Evolutionary conservation across 1,140 invertebrate genomes (phyloP).

Genomic region (Pinna nobilis): DNA sequence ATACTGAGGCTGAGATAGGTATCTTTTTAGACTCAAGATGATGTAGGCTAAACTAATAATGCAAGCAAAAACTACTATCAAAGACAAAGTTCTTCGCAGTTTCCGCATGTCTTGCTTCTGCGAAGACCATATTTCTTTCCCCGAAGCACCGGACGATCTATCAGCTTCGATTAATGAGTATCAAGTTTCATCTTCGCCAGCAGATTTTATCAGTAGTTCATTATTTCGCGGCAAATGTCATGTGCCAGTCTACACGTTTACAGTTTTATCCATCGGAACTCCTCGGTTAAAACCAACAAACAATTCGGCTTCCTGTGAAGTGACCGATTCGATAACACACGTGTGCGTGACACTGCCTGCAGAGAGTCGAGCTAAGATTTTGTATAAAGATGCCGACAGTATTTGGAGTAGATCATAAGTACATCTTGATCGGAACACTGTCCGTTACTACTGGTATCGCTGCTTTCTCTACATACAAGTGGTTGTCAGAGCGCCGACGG

Average conservation of each 20-base stretch:
- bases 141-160: not conserved
- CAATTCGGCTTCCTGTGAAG: not conserved
- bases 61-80: not conserved
- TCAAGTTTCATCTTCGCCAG: not conserved
- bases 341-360: too few species aligned
- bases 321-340: not conserved
- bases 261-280: conserved; percentile 7
- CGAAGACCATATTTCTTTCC: not conserved
- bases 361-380: too few species aligned
- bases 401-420: conserved; percentile 66
- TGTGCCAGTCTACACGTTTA: too few species aligned
- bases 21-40: too few species aligned
- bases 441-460: conserved; percentile 63
- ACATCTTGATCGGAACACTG: conserved; percentile 55
- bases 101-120: not conserved
- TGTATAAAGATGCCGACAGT: conserved; percentile 54
- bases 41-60: too few species aligned
- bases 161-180: not conserved
- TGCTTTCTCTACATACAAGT: conserved; percentile 62
- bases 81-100: not conserved
- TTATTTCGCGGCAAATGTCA: not conserved
- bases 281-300: not conserved
- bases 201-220: not conserved
- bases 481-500: conserved; percentile 41
- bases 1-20: too few species aligned